Evolutionary conservation across 2,888 invertebrate genomes (phyloP), one percentile per base, ranked within the genome.

Genomic region (Drosophila mercatorum): DNA sequence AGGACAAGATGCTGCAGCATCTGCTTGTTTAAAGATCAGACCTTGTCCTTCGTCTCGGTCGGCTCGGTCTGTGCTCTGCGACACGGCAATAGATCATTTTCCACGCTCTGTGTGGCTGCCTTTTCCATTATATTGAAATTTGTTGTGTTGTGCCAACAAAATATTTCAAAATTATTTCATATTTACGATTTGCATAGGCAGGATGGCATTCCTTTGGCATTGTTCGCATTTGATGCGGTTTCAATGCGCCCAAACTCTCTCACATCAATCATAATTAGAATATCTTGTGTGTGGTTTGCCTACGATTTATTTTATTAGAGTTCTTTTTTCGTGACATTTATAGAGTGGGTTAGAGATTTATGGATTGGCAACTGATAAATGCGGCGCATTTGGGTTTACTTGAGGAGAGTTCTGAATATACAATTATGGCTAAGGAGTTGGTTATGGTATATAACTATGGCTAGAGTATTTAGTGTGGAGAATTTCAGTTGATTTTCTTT

Each of bases 131-230:
- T 89, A 78, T 83, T 70, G 86, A 85, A 91, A 89, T 88, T 88
- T 90, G 83, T 89, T 76, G 87, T 91, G 91, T 90, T 90, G 90
- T 89, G 90, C 90, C 91, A 90, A 91, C 90, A 90, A 78, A 79
- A 83, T 85, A 90, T 90, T 84, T 34, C 10, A 85, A 87, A 77
- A 91, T 67, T 28, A 82, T 83, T 85, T 91, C 90, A 91, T 90
- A 89, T 90, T 85, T 90, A 44, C 14, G 80, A 87, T 90, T 87
- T 88, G 80, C 83, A 69, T 51, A 53, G 67, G 31, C n/a, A n/a
- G 14, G 31, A 31, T 3, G 49, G 28, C 14, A 51, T 36, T 31
- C 41, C 55, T 53, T 60, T 46, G 70, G 70, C 74, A 77, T 79
- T 85, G 78, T 78, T 72, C 65, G 63, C 56, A n/a, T 75, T 67